These are phyloP conservation scores for Emydura subglobosa DNA, from an alignment of 2,113 vertebrate species.

Conservation along the genomic window DNA sequence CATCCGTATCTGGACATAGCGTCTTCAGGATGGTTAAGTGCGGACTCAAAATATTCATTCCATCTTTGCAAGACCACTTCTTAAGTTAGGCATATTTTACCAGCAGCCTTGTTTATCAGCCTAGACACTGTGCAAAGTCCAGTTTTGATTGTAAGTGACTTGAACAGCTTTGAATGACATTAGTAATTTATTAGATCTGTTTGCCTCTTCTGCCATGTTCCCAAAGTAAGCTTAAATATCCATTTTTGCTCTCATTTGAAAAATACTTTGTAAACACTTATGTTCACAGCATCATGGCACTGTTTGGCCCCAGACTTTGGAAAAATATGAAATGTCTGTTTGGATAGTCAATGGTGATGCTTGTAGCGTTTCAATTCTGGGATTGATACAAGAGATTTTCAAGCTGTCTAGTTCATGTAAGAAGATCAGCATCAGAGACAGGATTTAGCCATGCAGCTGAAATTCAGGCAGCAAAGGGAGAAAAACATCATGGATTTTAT, in stretches of 20 bases:
- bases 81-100: not conserved
- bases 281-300: too few relatives aligned
- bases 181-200: too few relatives aligned
- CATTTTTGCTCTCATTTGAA: too few relatives aligned
- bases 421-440: too few relatives aligned
- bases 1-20: not conserved
- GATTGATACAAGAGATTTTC: too few relatives aligned
- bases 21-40: not conserved
- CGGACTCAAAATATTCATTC: not conserved
- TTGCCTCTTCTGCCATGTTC: too few relatives aligned
- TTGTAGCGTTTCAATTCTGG: not conserved
- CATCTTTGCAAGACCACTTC: not conserved
- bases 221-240: too few relatives aligned
- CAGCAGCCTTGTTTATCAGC: not conserved
- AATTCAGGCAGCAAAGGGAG: too few relatives aligned
- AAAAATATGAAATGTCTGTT: not conserved
- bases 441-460: too few relatives aligned
- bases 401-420: too few relatives aligned
- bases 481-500: too few relatives aligned
- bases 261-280: too few relatives aligned
- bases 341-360: not conserved
- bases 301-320: not conserved
- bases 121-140: not conserved
- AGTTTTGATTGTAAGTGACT: not conserved
- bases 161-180: not conserved